A percentile compares a stretch with the other conserved stretches of the same genome.
Conservation (phyloP, 2,797 vertebrate genomes). For the Typhlichthys eigenmanni region DNA sequence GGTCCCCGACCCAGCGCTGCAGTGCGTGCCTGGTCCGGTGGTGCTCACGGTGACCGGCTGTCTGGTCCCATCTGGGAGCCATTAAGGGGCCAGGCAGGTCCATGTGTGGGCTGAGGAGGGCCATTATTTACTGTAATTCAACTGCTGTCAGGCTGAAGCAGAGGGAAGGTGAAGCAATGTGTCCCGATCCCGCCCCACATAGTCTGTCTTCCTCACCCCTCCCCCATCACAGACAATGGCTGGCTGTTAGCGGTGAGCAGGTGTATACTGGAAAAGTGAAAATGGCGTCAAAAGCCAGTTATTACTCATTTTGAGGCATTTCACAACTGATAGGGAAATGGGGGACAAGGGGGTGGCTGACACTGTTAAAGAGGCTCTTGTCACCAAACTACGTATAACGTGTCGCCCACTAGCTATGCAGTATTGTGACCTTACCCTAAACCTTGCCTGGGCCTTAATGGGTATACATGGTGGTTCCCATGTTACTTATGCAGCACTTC, state of each 20-base stretch:
- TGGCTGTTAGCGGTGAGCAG: constrained; percentile 41
- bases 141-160: constrained; percentile 83
- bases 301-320: constrained; percentile 20
- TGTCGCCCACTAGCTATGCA: too few species aligned
- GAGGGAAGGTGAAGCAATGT: constrained; percentile 85
- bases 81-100: constrained; percentile 81
- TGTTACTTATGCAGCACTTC: too few species aligned
- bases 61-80: constrained; percentile 77
- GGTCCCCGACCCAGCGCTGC: too few species aligned
- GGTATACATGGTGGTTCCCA: too few species aligned
- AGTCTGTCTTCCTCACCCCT: constrained; percentile 74
- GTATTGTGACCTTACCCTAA: too few species aligned
- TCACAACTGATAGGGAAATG: too few species aligned
- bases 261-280: constrained; percentile 15
- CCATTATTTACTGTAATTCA: constrained; percentile 91
- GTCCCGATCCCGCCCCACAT: constrained; percentile 57
- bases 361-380: too few species aligned
- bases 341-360: too few species aligned
- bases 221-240: constrained; percentile 52
- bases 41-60: too few species aligned
- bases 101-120: constrained; percentile 82
- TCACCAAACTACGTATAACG: too few species aligned
- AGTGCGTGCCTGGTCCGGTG: too few species aligned
- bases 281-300: constrained; percentile 7
- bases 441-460: too few species aligned